phyloP scores from a whole-genome alignment of 2,888 invertebrate genomes.

The Lasioglossum pauxillum region DNA sequence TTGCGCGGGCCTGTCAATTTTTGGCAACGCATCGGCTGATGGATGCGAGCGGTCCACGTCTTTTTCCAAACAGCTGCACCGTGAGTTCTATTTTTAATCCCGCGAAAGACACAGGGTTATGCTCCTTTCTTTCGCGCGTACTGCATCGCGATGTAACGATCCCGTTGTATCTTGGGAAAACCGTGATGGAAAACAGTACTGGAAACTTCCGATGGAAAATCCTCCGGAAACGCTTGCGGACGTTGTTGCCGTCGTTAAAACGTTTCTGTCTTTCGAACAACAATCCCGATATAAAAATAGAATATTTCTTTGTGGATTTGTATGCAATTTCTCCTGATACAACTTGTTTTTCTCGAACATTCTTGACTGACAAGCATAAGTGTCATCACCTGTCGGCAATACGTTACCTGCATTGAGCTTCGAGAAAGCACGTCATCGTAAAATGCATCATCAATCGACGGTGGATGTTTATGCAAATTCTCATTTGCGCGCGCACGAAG shows the following conservation, averaged over 20 bases:
- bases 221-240: neutral
- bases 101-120: constrained; percentile 25
- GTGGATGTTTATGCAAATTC: neutral
- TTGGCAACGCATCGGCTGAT: neutral
- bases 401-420: neutral
- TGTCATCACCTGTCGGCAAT: neutral
- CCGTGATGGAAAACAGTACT: constrained; percentile 2
- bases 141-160: constrained; percentile 23
- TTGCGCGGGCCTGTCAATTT: neutral
- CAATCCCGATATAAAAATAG: neutral
- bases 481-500: neutral
- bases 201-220: constrained; percentile 18
- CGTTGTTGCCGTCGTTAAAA: neutral
- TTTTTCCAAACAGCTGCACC: constrained; percentile 26
- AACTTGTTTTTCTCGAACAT: neutral
- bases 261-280: neutral
- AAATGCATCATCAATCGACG: neutral
- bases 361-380: neutral
- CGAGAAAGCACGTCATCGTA: neutral
- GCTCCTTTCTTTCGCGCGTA: constrained; percentile 20
- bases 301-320: neutral
- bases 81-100: constrained; percentile 30
- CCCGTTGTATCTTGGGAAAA: constrained; percentile 37
- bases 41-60: neutral
- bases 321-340: neutral